Conservation (phyloP, 1,140 invertebrate genomes). For the Notospermus geniculatus region DNA sequence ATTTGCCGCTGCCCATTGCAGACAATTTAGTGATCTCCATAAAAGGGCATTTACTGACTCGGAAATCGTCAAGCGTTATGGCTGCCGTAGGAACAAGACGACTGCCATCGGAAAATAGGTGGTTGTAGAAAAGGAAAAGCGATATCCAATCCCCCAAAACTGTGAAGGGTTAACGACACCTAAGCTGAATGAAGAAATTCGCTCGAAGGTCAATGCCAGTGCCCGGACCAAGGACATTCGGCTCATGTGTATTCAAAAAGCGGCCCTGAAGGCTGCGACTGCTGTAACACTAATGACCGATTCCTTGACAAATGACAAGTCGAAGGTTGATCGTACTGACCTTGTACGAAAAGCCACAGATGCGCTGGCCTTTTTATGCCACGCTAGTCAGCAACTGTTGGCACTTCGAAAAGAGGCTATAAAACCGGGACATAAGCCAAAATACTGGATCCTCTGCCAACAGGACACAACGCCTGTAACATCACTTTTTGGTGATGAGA, state of each 20-base stretch:
- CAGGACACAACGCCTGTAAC: neutral
- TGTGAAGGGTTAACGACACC: slow-evolving; percentile 8
- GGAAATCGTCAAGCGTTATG: no score
- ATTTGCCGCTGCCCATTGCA: no score
- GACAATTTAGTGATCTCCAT: no score
- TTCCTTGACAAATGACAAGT: no score
- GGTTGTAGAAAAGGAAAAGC: neutral
- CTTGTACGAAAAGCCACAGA: neutral
- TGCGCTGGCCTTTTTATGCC: neutral
- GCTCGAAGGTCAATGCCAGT: neutral
- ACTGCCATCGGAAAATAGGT: no score
- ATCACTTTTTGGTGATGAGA: slow-evolving; percentile 2
- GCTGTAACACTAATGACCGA: neutral
- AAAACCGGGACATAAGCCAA: neutral
- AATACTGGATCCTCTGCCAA: neutral
- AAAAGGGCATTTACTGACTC: no score
- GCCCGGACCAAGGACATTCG: neutral
- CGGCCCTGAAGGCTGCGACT: slow-evolving; percentile 1
- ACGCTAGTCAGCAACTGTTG: neutral
- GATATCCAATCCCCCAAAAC: neutral
- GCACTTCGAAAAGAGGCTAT: neutral
- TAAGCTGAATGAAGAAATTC: neutral
- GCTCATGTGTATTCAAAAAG: neutral
- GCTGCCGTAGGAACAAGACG: no score
- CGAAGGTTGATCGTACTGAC: no score